These are phyloP conservation scores for Archegozetes longisetosus DNA, from an alignment of 1,140 invertebrate genomes.

Conservation along the genomic window DNA sequence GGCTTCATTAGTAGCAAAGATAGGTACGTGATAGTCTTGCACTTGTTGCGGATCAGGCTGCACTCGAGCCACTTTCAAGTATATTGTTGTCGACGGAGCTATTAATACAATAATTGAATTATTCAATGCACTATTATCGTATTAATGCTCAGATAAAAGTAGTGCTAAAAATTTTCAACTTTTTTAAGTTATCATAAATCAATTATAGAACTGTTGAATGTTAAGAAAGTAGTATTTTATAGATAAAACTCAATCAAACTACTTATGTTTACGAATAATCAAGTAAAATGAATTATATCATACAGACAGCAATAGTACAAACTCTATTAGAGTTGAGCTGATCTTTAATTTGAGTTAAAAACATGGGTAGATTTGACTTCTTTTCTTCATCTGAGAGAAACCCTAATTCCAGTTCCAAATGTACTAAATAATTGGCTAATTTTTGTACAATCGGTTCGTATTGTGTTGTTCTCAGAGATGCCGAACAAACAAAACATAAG, in stretches of 20 bases:
- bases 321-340: constrained; percentile 56
- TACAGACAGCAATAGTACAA: constrained; percentile 41
- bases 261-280: too few relatives aligned
- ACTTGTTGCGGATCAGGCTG: constrained; percentile 49
- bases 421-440: constrained; percentile 71
- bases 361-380: constrained; percentile 42
- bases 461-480: constrained; percentile 65
- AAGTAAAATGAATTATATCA: constrained; percentile 17
- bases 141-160: too few relatives aligned
- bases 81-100: constrained; percentile 33
- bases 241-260: too few relatives aligned
- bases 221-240: too few relatives aligned
- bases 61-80: constrained; percentile 31
- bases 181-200: too few relatives aligned
- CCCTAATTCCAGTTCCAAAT: constrained; percentile 31
- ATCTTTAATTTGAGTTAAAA: constrained; percentile 55
- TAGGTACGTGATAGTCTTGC: constrained; percentile 75
- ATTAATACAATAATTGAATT: constrained; percentile 12
- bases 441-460: constrained; percentile 87
- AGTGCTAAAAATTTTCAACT: too few relatives aligned
- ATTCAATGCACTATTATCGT: too few relatives aligned
- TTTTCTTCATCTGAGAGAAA: constrained; percentile 36
- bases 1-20: constrained; percentile 43
- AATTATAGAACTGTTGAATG: too few relatives aligned
- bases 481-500: constrained; percentile 83